phyloP scores from a whole-genome alignment of 1,140 invertebrate species.

The Ctenoplectra terminalis region DNA sequence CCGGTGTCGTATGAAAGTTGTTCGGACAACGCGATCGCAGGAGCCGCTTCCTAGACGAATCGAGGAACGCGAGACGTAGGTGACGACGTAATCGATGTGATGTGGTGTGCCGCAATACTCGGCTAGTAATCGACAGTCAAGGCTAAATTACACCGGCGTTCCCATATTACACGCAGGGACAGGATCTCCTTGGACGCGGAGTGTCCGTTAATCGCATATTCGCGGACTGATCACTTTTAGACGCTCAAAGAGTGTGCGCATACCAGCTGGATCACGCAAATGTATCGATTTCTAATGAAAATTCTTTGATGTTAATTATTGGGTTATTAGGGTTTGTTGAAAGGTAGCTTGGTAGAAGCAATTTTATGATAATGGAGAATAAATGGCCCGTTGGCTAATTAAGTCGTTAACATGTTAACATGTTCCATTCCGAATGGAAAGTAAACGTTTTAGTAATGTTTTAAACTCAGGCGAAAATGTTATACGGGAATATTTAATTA shows the following conservation, averaged over 20 bases:
- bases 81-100: constrained; percentile 16
- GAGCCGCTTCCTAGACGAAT: constrained; percentile 32
- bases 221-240: constrained; percentile 48
- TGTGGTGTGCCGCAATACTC: constrained; percentile 4
- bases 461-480: too few relatives aligned
- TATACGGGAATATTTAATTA: too few relatives aligned
- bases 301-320: too few relatives aligned
- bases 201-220: constrained; percentile 59
- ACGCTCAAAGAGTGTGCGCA: not conserved
- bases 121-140: constrained; percentile 55
- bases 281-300: not conserved
- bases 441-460: too few relatives aligned
- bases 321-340: not conserved
- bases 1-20: not conserved
- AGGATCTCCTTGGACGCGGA: constrained; percentile 64
- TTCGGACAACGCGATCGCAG: not conserved
- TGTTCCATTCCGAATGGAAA: too few relatives aligned
- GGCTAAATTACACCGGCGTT: constrained; percentile 53
- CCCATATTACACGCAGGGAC: constrained; percentile 47
- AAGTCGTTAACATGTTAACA: too few relatives aligned
- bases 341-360: not conserved
- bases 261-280: not conserved
- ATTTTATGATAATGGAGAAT: too few relatives aligned
- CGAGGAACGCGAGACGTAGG: not conserved
- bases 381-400: too few relatives aligned